Conservation (phyloP, 2,113 vertebrate species). For the Glaucomys volans region DNA sequence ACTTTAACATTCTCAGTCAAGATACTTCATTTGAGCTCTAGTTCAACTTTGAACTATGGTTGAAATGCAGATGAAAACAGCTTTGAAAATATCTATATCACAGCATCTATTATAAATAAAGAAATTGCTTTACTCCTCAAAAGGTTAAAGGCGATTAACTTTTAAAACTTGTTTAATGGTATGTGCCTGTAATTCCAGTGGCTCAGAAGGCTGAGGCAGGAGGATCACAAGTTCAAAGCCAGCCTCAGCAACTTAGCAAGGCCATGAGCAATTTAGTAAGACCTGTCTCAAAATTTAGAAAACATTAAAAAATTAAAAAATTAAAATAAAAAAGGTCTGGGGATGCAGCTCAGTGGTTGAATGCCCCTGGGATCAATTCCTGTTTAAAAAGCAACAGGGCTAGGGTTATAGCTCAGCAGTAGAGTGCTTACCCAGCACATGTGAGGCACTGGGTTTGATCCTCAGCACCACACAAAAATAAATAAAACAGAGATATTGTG, state of each 20-base stretch:
- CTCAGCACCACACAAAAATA: too few relatives aligned
- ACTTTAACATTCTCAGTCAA: background rate
- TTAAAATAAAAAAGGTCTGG: background rate
- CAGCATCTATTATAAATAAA: background rate
- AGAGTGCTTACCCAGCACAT: too few relatives aligned
- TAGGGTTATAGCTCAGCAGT: too few relatives aligned
- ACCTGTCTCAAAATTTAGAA: background rate
- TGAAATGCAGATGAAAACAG: background rate
- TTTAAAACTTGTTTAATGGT: conserved; percentile 18
- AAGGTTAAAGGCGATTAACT: conserved; percentile 1
- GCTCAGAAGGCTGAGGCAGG: background rate
- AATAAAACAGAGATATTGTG: too few relatives aligned
- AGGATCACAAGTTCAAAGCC: background rate
- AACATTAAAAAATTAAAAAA: background rate
- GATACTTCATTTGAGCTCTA: background rate
- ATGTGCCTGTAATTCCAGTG: background rate
- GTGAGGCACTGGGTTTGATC: too few relatives aligned
- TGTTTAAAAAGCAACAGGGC: background rate
- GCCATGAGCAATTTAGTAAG: too few relatives aligned
- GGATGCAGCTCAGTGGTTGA: background rate
- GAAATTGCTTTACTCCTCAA: conserved; percentile 9
- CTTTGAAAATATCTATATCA: conserved; percentile 54
- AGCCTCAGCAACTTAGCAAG: background rate
- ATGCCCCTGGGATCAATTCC: background rate
- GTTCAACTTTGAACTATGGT: background rate